Percentiles rank a stretch among this genome's conserved stretches.
Evolutionary conservation across 2,797 vertebrate genomes (phyloP).

Genomic region (Loriculus beryllinus): DNA sequence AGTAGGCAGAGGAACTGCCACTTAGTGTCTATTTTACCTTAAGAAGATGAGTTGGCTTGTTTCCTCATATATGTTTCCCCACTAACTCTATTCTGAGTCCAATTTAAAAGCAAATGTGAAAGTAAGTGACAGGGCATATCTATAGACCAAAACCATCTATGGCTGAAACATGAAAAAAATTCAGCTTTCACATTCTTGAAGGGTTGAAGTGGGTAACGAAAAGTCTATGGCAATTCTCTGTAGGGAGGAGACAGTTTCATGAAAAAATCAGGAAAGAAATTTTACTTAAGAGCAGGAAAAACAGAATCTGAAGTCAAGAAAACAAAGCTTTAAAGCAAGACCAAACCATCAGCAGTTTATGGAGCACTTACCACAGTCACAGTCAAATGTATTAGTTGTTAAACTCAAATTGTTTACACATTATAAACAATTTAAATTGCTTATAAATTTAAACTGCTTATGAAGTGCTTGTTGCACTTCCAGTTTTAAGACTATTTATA

Average conservation of each 20-base stretch:
- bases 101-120: not conserved
- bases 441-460: not conserved
- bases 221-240: not conserved
- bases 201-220: not conserved
- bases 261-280: not conserved
- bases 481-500: not conserved
- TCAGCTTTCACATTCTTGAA: not conserved
- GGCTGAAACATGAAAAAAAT: not conserved
- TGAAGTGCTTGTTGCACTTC: not conserved
- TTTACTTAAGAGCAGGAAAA: not conserved
- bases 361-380: not conserved
- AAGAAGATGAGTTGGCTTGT: not conserved
- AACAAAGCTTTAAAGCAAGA: not conserved
- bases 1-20: not conserved
- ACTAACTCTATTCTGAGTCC: not conserved
- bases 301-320: not conserved
- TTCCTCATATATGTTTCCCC: not conserved
- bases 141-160: not conserved
- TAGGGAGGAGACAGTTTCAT: not conserved
- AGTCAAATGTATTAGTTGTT: not conserved
- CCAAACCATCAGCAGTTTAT: not conserved
- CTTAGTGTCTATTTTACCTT: not conserved
- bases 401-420: not conserved
- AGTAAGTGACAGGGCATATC: not conserved
- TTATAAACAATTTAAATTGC: slow-evolving; percentile 17